Conservation (phyloP, 2,888 invertebrate genomes). For the Sinopyrophorus schimmeli region DNA sequence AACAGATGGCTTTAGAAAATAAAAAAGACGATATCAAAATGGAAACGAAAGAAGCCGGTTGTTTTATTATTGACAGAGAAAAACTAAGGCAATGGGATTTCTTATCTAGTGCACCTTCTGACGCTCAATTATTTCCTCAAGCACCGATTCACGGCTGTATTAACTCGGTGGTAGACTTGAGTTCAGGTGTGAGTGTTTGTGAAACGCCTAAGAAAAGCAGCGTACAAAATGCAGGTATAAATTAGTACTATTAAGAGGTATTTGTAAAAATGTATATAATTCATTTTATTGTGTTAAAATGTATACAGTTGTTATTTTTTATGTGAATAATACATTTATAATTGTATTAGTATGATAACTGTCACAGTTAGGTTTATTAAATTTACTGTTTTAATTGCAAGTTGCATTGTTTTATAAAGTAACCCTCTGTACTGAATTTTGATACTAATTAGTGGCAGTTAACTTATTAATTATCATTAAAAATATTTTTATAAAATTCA, state of each 20-base stretch:
- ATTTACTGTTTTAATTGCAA: too few species aligned
- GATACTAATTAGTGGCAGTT: too few species aligned
- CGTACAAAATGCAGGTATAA: conserved; percentile 49
- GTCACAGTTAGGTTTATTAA: too few species aligned
- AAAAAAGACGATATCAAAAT: conserved; percentile 57
- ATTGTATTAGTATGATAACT: too few species aligned
- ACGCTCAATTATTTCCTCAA: conserved; percentile 44
- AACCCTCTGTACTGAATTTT: too few species aligned
- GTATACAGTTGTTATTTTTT: too few species aligned
- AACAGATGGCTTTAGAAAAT: conserved; percentile 45
- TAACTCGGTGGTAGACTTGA: conserved; percentile 48
- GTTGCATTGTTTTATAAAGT: too few species aligned
- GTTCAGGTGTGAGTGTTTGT: conserved; percentile 34
- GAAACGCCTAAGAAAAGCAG: conserved; percentile 37
- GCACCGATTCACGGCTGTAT: conserved; percentile 44
- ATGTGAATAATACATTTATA: too few species aligned
- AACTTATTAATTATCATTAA: too few species aligned
- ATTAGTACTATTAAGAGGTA: conserved; percentile 32
- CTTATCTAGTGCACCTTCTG: conserved; percentile 72
- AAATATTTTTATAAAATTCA: too few species aligned
- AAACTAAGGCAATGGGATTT: conserved; percentile 87
- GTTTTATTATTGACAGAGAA: conserved; percentile 73
- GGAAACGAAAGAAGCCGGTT: conserved; percentile 47
- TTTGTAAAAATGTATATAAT: conserved; percentile 41
- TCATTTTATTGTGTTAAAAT: too few species aligned